phyloP scores from a whole-genome alignment of 2,888 invertebrate genomes.

The Flabesymbios commensalis region DNA sequence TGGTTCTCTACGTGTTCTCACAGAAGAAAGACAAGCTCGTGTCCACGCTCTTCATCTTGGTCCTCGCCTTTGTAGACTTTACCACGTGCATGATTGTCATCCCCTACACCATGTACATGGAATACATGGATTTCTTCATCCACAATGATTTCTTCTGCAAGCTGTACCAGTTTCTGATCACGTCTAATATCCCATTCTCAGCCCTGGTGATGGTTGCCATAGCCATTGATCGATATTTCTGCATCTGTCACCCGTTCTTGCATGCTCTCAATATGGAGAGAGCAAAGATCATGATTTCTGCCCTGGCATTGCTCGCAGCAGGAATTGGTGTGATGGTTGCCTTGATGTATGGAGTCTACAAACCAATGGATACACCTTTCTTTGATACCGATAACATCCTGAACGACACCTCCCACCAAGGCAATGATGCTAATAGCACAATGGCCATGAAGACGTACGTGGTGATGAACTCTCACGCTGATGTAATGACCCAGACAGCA shows the following conservation, averaged over 20 bases:
- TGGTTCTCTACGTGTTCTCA: slow-evolving; percentile 55
- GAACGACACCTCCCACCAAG: not conserved
- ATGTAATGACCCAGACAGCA: too few species aligned
- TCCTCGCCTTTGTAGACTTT: slow-evolving; percentile 52
- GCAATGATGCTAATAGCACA: too few species aligned
- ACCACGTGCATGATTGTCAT: slow-evolving; percentile 51
- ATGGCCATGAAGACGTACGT: too few species aligned
- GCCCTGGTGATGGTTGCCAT: slow-evolving; percentile 51
- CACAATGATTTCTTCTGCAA: slow-evolving; percentile 40
- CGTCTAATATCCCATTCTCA: slow-evolving; percentile 51
- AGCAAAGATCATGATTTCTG: slow-evolving; percentile 39
- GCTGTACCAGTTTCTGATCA: slow-evolving; percentile 50
- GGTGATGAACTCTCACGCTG: too few species aligned
- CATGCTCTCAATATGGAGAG: slow-evolving; percentile 44
- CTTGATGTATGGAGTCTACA: slow-evolving; percentile 41
- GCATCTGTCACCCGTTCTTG: slow-evolving; percentile 53
- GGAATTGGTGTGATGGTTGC: slow-evolving; percentile 46
- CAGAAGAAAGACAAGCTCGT: slow-evolving; percentile 49
- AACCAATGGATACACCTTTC: too few species aligned
- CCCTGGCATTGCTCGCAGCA: slow-evolving; percentile 43
- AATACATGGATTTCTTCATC: slow-evolving; percentile 43
- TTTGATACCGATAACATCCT: not conserved
- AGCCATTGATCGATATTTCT: slow-evolving; percentile 45
- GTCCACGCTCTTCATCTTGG: slow-evolving; percentile 56
- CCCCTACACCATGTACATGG: slow-evolving; percentile 51